phyloP scores from a whole-genome alignment of 2,113 vertebrate genomes.

The Ginglymostoma cirratum region DNA sequence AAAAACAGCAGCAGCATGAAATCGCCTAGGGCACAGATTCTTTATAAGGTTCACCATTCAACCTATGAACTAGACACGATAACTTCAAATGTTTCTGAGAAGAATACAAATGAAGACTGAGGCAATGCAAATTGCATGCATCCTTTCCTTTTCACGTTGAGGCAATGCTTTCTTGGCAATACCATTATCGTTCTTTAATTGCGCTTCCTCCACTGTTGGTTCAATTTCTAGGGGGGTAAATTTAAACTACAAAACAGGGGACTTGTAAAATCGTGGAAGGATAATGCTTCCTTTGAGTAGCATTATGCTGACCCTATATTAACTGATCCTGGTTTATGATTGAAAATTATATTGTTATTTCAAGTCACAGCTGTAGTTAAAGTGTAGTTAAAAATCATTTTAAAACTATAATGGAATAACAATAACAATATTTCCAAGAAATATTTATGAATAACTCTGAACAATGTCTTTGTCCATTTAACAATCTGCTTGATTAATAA shows the following conservation, averaged over 20 bases:
- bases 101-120: background rate
- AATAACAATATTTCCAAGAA: background rate
- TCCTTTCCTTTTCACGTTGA: background rate
- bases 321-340: background rate
- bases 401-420: background rate
- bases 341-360: background rate
- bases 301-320: background rate
- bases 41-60: slow-evolving; percentile 52
- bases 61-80: slow-evolving; percentile 64
- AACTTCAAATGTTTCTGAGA: slow-evolving; percentile 41
- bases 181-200: background rate
- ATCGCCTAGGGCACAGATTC: slow-evolving; percentile 48
- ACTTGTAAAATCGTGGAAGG: background rate
- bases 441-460: background rate
- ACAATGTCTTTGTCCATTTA: background rate
- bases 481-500: background rate
- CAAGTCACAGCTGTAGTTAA: background rate
- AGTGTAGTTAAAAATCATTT: background rate
- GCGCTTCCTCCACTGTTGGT: background rate
- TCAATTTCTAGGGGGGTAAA: background rate
- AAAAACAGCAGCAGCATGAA: slow-evolving; percentile 39
- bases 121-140: background rate
- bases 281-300: background rate
- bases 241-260: slow-evolving; percentile 2
- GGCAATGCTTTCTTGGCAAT: background rate